Base-by-base conservation (phyloP, 2,797 vertebrate genomes). In the Falco concolor region DNA sequence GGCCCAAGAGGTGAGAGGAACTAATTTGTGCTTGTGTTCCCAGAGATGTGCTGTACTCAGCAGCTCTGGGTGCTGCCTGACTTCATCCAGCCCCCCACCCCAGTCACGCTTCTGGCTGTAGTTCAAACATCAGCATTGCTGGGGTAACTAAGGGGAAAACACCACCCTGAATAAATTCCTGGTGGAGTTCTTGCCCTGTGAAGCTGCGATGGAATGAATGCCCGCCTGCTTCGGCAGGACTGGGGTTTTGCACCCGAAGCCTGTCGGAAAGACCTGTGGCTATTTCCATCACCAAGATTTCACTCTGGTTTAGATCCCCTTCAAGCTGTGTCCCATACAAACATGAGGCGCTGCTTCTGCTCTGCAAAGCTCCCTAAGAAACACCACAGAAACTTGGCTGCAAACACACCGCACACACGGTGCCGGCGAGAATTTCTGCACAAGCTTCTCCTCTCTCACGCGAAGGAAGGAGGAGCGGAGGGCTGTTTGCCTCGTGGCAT, bases 1-100 rank as follows among this genome's bases (percentile, higher is more conserved):
- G 17, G n/a, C 14, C 61, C 59, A 36, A 11, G 9, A 84, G 40
- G 24, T 47, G 16, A 54, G 30, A 83, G 83, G n/a, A 83, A 57
- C 15, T 1, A 1, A 27, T 13, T 60, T 10, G 1, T 8, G 45
- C 49, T 63, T 2, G 0, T 8, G 5, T 42, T 67, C 25, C 32
- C 64, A 54, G 68, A 56, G 54, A 44, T 16, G 0, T 22, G 23
- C 67, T 15, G 54, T 12, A 13, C 68, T 49, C 52, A 12, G 79
- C 25, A 63, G 77, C 76, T 84, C 10, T 24, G 16, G 23, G 28
- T 10, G 30, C 57, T 78, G 68, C 36, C 47, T 69, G 4, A 4
- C 47, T 74, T 42, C 45, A 45, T 3, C 44, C 68, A 52, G 22
- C 22, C 15, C 19, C 28, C 38, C 5, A 5, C 12, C n/a, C 52